These are phyloP conservation scores for Lepetodrilus schrolli DNA, from an alignment of 2,888 invertebrate genomes.

Conservation along the genomic window DNA sequence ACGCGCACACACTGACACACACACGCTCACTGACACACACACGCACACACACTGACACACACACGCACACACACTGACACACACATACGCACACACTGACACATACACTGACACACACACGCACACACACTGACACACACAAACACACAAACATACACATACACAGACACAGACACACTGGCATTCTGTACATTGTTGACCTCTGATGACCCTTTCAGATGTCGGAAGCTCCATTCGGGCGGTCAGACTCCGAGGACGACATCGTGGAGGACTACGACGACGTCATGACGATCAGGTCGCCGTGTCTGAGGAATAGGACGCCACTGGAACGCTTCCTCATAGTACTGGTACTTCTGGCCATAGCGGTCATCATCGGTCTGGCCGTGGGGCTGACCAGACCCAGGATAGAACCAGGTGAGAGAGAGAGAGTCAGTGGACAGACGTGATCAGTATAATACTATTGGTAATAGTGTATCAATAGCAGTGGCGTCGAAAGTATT, in stretches of 20 bases:
- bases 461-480: too few relatives aligned
- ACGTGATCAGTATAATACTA: too few relatives aligned
- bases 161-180: background rate
- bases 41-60: background rate
- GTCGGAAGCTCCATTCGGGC: conserved; percentile 62
- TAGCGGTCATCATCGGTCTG: conserved; percentile 60
- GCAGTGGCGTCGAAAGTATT: too few relatives aligned
- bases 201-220: conserved; percentile 50
- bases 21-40: background rate
- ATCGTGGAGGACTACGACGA: conserved; percentile 66
- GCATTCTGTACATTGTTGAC: background rate
- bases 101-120: background rate
- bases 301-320: conserved; percentile 54
- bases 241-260: conserved; percentile 66
- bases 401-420: conserved; percentile 38
- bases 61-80: background rate
- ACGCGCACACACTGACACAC: background rate
- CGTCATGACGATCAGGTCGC: conserved; percentile 50
- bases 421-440: too few relatives aligned
- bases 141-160: background rate
- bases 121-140: background rate
- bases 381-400: conserved; percentile 55
- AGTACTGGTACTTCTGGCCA: conserved; percentile 51
- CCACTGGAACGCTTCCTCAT: conserved; percentile 56
- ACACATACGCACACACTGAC: background rate